Evolutionary conservation across 2,113 vertebrate species (phyloP), one percentile per base, ranked within the genome.

Genomic region (Ammodytes dubius): DNA sequence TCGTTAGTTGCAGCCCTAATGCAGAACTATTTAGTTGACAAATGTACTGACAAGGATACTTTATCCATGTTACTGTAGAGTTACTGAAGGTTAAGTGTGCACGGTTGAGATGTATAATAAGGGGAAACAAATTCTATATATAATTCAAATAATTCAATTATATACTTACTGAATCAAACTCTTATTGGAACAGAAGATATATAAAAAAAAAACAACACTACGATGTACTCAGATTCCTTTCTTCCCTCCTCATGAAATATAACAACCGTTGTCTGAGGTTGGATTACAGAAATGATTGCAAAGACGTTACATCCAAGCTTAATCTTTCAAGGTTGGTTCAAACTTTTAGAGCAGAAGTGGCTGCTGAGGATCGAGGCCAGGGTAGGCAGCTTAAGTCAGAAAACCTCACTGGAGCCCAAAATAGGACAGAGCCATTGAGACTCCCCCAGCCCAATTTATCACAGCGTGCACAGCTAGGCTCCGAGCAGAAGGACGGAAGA

Each of bases 381-480:
- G 65, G 7, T 27, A 74, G 56, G 65, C 40, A 46, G 81, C 66
- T 81, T 15, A 70, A 76, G 79, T 74, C 88, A 80, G 68, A 78
- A 85, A 88, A 85, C 81, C 82, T 77, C 75, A 57, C 77, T 64
- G 75, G 65, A 88, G 84, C 78, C 77, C 70, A 75, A 93, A 93
- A 91, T 92, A 91, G 92, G 89, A 90, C 90, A 90, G 89, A 88
- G 84, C 91, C 88, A 91, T 57, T 78, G 89, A 92, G 91, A 92
- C 89, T 84, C 69, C 68, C 71, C 77, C 85, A 8, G 81, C 77
- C 78, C 76, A 87, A 88, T 92, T 90, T 76, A 91, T 89, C 89
- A 91, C 79, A 80, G 74, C 54, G 68, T 52, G 71, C 75, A 86
- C 78, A 83, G 70, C 88, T 81, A 60, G 0, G 75, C 79, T 67